Evolutionary conservation across 2,888 invertebrate genomes (phyloP).

Genomic region (Heliconius sara): DNA sequence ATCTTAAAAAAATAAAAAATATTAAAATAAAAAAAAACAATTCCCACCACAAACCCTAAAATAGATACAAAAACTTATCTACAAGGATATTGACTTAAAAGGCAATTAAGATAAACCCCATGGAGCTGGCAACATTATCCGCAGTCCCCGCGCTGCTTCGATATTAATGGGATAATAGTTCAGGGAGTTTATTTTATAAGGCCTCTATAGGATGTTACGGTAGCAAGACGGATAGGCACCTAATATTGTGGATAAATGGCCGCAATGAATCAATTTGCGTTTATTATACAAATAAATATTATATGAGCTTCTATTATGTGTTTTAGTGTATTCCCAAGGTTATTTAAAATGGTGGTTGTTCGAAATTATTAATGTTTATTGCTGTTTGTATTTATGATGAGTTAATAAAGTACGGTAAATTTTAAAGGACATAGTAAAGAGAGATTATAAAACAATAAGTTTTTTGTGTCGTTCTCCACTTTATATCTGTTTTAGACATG

Average conservation of each 20-base stretch:
- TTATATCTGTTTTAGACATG: no score
- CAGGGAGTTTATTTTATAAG: slow-evolving; percentile 48
- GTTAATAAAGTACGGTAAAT: no score
- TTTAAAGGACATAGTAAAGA: no score
- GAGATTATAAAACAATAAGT: no score
- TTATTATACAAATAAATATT: slow-evolving; percentile 9
- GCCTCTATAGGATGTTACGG: slow-evolving; percentile 31
- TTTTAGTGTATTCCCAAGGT: background rate
- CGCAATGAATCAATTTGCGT: slow-evolving; percentile 11
- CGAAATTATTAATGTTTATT: background rate
- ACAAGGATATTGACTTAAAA: slow-evolving; percentile 61
- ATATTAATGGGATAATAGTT: slow-evolving; percentile 63
- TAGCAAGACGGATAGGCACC: slow-evolving; percentile 23
- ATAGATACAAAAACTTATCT: slow-evolving; percentile 52
- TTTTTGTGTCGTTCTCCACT: no score
- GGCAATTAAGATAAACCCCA: slow-evolving; percentile 73
- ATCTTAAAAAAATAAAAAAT: background rate
- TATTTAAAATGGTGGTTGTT: background rate
- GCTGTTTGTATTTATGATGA: no score
- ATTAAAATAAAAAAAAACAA: background rate
- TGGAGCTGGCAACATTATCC: slow-evolving; percentile 60
- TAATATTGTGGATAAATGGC: slow-evolving; percentile 22
- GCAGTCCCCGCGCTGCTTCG: slow-evolving; percentile 54
- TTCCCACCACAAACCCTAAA: background rate
- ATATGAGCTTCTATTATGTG: background rate